Percentiles rank a stretch among this genome's conserved stretches.
phyloP scores from a whole-genome alignment of 1,140 invertebrate genomes.

The Scaptodrosophila lebanonensis region DNA sequence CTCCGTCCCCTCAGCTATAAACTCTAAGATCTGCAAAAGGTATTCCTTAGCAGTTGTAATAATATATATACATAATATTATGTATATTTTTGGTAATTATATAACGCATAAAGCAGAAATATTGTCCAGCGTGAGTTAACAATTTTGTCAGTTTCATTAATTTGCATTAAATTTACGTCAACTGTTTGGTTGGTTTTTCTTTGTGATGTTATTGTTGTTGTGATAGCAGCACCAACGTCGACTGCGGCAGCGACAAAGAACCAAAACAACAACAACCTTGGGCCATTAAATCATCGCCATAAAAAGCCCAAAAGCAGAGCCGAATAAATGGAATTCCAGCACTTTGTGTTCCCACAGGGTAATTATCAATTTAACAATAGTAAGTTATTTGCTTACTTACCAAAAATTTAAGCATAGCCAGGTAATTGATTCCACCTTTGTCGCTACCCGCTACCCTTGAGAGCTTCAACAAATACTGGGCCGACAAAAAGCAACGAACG shows the following conservation, averaged over 20 bases:
- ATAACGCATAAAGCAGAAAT: neutral
- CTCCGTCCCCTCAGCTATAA: no score
- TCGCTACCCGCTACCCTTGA: slow-evolving; percentile 52
- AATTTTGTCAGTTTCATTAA: neutral
- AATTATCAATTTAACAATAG: no score
- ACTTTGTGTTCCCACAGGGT: no score
- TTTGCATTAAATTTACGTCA: slow-evolving; percentile 1
- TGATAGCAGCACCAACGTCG: no score
- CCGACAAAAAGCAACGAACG: slow-evolving; percentile 16
- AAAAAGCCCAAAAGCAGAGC: slow-evolving; percentile 37
- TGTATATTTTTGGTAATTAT: no score
- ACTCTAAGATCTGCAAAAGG: no score
- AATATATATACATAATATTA: no score
- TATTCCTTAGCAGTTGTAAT: no score
- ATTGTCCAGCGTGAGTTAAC: no score
- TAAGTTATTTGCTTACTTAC: slow-evolving; percentile 48
- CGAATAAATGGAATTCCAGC: no score
- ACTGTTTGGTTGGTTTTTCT: slow-evolving; percentile 24
- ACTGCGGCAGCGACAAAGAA: no score
- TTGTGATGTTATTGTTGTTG: slow-evolving; percentile 3
- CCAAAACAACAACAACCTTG: neutral
- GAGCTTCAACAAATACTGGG: slow-evolving; percentile 18
- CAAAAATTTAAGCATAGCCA: slow-evolving; percentile 59
- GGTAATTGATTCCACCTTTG: slow-evolving; percentile 37
- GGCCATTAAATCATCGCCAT: slow-evolving; percentile 40